These are phyloP conservation scores for Lerema accius DNA, from an alignment of 1,140 invertebrate genomes.

Conservation along the genomic window DNA sequence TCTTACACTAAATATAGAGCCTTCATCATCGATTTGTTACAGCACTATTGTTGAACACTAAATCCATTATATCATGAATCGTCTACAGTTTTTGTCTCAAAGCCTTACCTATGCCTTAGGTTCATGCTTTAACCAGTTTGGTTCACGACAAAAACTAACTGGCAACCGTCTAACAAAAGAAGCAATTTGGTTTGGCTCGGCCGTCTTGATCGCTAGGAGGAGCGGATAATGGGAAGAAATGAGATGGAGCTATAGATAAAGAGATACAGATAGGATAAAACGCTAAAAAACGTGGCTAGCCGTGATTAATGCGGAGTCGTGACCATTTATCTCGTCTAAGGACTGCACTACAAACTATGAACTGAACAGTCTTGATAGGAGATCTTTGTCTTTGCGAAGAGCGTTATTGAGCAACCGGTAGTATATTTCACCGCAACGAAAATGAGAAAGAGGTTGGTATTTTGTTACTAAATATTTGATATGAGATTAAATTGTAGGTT, in stretches of 20 bases:
- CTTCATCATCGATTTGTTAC: conserved; percentile 1
- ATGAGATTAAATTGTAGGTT: not conserved
- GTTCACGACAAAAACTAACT: conserved; percentile 10
- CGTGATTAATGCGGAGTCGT: conserved; percentile 33
- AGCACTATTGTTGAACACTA: not conserved
- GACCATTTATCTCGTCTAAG: conserved; percentile 28
- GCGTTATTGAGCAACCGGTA: conserved; percentile 1
- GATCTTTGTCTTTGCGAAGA: not conserved
- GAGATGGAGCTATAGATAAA: conserved; percentile 30
- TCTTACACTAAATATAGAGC: conserved; percentile 2
- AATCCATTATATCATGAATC: not conserved
- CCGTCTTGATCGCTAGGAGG: conserved; percentile 20
- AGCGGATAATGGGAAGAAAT: conserved; percentile 29
- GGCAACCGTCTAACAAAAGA: conserved; percentile 26
- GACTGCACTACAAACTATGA: conserved; percentile 8
- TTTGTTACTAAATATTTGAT: not conserved
- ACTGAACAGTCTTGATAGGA: conserved; percentile 17
- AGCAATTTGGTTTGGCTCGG: conserved; percentile 24
- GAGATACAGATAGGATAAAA: conserved; percentile 28
- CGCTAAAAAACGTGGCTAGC: conserved; percentile 27
- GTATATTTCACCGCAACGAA: not conserved
- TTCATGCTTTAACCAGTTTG: conserved; percentile 14
- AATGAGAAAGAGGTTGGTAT: not conserved
- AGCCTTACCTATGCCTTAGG: not conserved
- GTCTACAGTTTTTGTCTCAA: conserved; percentile 1